Evolutionary conservation across 2,113 vertebrate genomes (phyloP).

Genomic region (Ibidorhyncha struthersii): DNA sequence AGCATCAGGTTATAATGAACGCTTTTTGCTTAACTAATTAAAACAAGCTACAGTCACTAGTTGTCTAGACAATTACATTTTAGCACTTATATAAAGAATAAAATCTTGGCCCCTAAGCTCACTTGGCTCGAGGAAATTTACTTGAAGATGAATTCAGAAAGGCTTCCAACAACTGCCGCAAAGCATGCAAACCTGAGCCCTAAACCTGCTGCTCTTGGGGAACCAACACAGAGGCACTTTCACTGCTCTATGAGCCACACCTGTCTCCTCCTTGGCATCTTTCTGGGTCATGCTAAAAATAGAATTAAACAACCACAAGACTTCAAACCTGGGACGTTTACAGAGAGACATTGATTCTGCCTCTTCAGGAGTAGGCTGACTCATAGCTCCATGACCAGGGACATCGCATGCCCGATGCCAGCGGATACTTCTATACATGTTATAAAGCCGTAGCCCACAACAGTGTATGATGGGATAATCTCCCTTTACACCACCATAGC

Average conservation of each 20-base stretch:
- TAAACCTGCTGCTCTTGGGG: fast-evolving
- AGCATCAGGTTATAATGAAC: neutral
- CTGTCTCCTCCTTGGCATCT: neutral
- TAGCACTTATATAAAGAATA: neutral
- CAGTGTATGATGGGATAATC: neutral
- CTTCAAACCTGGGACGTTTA: neutral
- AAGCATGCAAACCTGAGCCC: neutral
- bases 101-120: neutral
- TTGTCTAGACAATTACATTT: neutral
- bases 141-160: neutral
- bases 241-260: neutral
- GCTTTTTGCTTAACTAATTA: neutral
- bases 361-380: neutral
- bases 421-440: neutral
- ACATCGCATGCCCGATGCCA: fast-evolving
- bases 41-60: neutral
- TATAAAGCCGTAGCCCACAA: neutral
- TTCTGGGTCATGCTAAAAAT: neutral
- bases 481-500: neutral
- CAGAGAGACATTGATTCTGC: neutral
- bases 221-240: neutral
- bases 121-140: neutral
- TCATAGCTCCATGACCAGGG: neutral
- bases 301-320: neutral
- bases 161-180: neutral